These are phyloP conservation scores for Eupithecia exiguata DNA, from an alignment of 2,888 invertebrate genomes.

Conservation along the genomic window DNA sequence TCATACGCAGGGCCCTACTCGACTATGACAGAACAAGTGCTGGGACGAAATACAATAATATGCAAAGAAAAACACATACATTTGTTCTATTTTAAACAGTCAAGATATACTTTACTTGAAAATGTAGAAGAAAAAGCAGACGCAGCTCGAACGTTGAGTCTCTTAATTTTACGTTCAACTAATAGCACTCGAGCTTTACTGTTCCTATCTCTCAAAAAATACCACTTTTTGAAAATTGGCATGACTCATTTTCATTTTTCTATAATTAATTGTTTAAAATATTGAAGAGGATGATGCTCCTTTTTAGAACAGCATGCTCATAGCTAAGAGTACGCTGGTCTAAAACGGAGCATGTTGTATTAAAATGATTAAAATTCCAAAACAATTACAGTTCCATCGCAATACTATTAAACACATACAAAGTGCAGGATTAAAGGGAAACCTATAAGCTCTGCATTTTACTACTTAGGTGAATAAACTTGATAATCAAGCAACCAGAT, in stretches of 20 bases:
- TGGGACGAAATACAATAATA: neutral
- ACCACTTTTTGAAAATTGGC: neutral
- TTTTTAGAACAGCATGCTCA: neutral
- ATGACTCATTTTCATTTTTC: neutral
- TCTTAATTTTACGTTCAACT: constrained; percentile 7
- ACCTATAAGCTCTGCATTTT: too few species aligned
- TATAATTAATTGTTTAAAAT: neutral
- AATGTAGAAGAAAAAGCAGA: neutral
- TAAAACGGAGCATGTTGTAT: neutral
- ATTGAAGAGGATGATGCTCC: neutral
- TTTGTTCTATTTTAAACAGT: neutral
- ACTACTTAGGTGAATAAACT: too few species aligned
- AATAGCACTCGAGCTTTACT: neutral
- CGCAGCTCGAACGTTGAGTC: constrained; percentile 7
- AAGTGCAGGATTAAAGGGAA: too few species aligned
- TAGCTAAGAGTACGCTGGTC: too few species aligned
- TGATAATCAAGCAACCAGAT: too few species aligned
- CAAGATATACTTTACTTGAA: constrained; percentile 1
- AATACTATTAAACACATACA: too few species aligned
- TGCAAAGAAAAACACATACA: neutral
- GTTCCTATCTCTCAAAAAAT: neutral
- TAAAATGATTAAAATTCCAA: neutral
- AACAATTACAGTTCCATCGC: neutral
- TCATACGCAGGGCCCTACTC: neutral
- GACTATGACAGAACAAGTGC: neutral